Base-by-base conservation (phyloP, 2,113 vertebrate species). In the Caloenas nicobarica region DNA sequence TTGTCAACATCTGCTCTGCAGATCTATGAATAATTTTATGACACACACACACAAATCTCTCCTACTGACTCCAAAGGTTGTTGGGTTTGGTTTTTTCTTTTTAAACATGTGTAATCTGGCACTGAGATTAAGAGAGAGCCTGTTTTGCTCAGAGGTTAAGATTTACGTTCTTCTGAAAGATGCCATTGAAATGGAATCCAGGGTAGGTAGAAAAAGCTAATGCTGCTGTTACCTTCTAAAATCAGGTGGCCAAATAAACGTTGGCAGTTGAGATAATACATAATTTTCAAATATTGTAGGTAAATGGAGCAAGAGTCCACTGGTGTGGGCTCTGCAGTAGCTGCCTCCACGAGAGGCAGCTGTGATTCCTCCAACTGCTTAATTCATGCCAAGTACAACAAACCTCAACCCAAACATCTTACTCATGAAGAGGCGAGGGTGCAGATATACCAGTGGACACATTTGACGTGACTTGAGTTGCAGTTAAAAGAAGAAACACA, bases 1-100 rank as follows among this genome's bases (percentile, higher is more conserved):
- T 93, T 93, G 93, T 96, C 97, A 96, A 95, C 96, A 97, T 96
- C 97, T 97, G 97, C 96, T 96, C 56, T 25, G 87, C 95, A 97
- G 93, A 97, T 92, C 94, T 90, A 96, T 81, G 91, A 95, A 95
- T 95, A 93, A 96, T 91, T 96, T 94, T 92, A 95, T 93, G 73
- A 91, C 80, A 91, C 72, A 70, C 24, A 66, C 13, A 23, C 28
- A 44, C 77, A 84, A 56, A 70, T 51, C 81, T 83, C 86, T 70
- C 78, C 94, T 89, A 84, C 54, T 31, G 77, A 89, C 89, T 91
- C 94, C 80, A 82, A 86, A 93, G 80, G 51, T 60, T 81, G 86
- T 34, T 70, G 68, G 46, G 1, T 90, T 83, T 71, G 34, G 6
- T 5, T 15, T 90, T 69, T 46, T 24, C n/a, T 42, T 80, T 82